Conservation (phyloP, 2,113 vertebrate genomes). For the Corythaeola cristata region DNA sequence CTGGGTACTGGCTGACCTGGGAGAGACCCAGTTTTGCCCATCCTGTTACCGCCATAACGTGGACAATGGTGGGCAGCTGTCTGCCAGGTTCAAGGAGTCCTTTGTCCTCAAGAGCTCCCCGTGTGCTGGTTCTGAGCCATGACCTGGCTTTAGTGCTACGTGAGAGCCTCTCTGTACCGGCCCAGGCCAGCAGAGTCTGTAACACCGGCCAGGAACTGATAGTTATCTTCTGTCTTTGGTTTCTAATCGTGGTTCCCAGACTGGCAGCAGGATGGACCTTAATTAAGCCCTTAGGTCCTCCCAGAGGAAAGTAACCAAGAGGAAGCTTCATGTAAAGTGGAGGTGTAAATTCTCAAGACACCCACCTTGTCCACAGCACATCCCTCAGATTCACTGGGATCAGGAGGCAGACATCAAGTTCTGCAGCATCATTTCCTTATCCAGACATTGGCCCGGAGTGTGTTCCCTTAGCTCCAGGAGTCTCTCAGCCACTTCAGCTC, state of each 20-base stretch:
- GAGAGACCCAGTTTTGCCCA: not conserved
- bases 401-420: not conserved
- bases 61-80: not conserved
- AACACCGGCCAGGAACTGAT: not conserved
- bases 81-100: not conserved
- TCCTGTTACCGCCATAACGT: not conserved
- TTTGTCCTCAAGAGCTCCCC: not conserved
- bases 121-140: not conserved
- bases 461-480: not conserved
- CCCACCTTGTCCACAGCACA: not conserved
- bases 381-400: not conserved
- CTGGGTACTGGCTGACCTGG: not conserved
- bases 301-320: not conserved
- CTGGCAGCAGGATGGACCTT: not conserved
- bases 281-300: not conserved
- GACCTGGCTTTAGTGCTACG: not conserved
- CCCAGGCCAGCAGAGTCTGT: not conserved
- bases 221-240: not conserved
- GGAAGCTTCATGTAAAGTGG: not conserved
- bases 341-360: not conserved
- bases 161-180: accelerated
- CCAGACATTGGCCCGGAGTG: not conserved
- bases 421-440: not conserved
- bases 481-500: not conserved
- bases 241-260: not conserved